These are phyloP conservation scores for Pyrocephalus nanus DNA, from an alignment of 2,797 vertebrate species.

Conservation along the genomic window DNA sequence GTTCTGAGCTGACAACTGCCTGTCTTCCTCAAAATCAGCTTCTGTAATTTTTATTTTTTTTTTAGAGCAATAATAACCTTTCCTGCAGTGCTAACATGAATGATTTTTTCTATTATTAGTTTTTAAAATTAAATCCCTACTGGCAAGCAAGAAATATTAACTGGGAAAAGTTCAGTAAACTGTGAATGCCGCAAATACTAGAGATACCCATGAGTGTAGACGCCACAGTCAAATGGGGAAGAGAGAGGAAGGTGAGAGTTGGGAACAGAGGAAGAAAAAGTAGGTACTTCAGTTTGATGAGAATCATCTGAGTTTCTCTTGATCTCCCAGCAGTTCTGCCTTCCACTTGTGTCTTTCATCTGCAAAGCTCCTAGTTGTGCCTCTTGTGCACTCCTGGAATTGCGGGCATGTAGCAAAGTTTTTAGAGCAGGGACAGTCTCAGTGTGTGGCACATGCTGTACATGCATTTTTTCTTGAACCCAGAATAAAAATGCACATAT, in stretches of 20 bases:
- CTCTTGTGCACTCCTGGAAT: neutral
- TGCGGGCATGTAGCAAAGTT: rapidly evolving
- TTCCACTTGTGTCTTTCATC: neutral
- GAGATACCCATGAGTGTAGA: neutral
- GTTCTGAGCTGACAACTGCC: neutral
- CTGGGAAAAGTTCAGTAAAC: neutral
- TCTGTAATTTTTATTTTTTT: neutral
- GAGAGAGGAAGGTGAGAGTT: neutral
- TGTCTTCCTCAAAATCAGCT: neutral
- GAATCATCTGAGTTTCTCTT: neutral
- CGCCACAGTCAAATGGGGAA: neutral
- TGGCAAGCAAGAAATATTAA: neutral
- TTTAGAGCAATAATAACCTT: neutral
- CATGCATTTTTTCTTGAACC: neutral
- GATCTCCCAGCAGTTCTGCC: neutral
- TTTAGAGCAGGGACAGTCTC: neutral
- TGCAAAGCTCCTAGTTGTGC: neutral
- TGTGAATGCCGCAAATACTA: neutral
- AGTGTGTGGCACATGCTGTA: neutral
- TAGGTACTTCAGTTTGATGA: neutral
- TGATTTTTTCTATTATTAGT: neutral
- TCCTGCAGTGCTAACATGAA: neutral
- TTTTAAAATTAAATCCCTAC: neutral
- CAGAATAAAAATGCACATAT: neutral
- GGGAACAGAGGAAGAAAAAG: neutral